Evolutionary conservation across 2,888 invertebrate genomes (phyloP), one percentile per base, ranked within the genome.

Genomic region (Heliconius charithonia): DNA sequence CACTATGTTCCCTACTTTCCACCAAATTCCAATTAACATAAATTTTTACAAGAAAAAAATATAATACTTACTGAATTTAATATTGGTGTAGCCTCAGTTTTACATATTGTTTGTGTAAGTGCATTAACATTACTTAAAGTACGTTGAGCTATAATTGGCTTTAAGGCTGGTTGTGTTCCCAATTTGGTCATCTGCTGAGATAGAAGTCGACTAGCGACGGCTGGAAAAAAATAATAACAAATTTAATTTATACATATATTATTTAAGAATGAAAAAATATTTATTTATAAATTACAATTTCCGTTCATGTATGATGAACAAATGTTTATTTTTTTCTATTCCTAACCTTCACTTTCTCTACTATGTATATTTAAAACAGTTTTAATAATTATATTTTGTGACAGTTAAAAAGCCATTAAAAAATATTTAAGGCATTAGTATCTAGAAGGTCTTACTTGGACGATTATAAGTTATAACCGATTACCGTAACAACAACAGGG

Each of bases 161-260:
- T 84, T 25, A 90, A 56, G 0, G 88, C 80, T 0, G 90, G 85
- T 84, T 91, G 91, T 37, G 91, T 87, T 10, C 88, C 86, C 69
- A 93, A 81, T 79, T 85, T 87, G 89, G 89, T 87, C 37, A 90
- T 78, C 80, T 94, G 93, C 82, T 92, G 92, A 45, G 86, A 82
- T 65, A 92, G 86, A 22, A 87, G 59, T 51, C 87, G 84, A 82
- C 85, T 89, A 82, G 87, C 84, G 84, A 91, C 93, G 80, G 82
- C 94, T 94, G 89, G 0, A 90, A 90, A 59, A 27, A 29, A 27
- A 63, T 4, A 12, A 63, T 3, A 7, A 51, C 19, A 7, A 51
- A 22, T 22, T 51, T 51, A 51, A 45, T 45, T 45, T 56, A 4
- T n/a, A 37, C 6, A 10, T 69, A 25, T 25, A 41, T 69, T 69